Base-by-base conservation (phyloP, 2,797 vertebrate species). In the Yasuhikotakia modesta region DNA sequence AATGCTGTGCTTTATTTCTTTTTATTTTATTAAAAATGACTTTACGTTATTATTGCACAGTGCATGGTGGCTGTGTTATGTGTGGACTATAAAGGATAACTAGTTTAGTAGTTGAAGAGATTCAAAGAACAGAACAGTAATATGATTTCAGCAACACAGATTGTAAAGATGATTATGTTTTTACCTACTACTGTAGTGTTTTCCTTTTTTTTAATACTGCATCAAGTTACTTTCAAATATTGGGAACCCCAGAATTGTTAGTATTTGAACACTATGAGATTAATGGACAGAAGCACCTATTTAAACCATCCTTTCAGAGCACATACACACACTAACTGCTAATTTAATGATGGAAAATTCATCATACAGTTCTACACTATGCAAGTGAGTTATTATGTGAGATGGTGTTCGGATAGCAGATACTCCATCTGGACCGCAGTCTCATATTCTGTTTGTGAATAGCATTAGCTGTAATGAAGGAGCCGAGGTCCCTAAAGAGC, bases 361-460 rank as follows among this genome's bases (percentile, higher is more conserved):
- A 64, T 73, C 27, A 64, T 64, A 32, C 21, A 19, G 16, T 46
- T 63, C 27, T 57, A 2, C 32, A 43, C 12, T 22, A 50, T 17
- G 53, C 21, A 17, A 73, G 45, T n/a, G 48, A 39, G 21, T 8
- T 53, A 8, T 32, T 58, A 50, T 66, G 19, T 65, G 24, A 76
- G 76, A n/a, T 35, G 35, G 35, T 63, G 14, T 7, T 43, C 64
- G 55, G 10, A 48, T 58, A 53, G 45, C 16, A 77, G 74, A 61
- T 55, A 65, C 70, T 74, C 27, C 32, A 48, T 73, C 76, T 73
- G 53, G 39, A 67, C 60, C 79, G 52, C 76, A 70, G 76, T 83
- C 70, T 82, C 39, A 21, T 48, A 55, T 58, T 77, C 71, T 67
- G 67, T 60, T 70, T 78, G 75, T 80, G 65, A 70, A 84, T 67